Percentiles rank a stretch among this genome's conserved stretches.
These are phyloP conservation scores for Takifugu ocellatus DNA, from an alignment of 2,797 vertebrate species.

Conservation along the genomic window DNA sequence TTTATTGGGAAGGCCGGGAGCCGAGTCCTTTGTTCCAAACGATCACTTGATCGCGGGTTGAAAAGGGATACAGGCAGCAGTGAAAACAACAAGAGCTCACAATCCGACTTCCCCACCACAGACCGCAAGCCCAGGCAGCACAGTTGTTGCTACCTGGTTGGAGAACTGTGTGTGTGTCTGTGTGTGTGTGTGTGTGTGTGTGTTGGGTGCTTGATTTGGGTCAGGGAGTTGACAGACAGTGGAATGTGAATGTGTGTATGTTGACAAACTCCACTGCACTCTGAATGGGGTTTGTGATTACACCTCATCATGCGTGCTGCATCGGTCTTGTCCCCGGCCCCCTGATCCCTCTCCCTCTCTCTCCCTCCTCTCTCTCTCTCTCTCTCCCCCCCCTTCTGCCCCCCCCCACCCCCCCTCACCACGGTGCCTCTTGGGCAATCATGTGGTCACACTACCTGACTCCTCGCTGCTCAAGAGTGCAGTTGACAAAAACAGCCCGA, in stretches of 20 bases:
- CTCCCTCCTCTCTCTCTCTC: not conserved
- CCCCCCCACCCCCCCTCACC: constrained; percentile 46
- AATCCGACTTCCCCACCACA: constrained; percentile 64
- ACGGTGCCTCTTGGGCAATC: constrained; percentile 76
- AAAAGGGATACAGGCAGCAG: constrained; percentile 68
- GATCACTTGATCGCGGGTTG: constrained; percentile 75
- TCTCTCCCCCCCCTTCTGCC: constrained; percentile 11
- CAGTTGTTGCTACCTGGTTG: constrained; percentile 65
- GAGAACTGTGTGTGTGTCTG: constrained; percentile 46
- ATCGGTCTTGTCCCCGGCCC: constrained; percentile 52
- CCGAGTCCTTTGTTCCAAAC: constrained; percentile 72
- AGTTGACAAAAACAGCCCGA: constrained; percentile 81
- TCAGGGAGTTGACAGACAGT: constrained; percentile 72
- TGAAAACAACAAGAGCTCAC: constrained; percentile 57
- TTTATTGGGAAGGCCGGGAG: constrained; percentile 68
- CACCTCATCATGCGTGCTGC: constrained; percentile 70
- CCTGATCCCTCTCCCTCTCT: constrained; percentile 20
- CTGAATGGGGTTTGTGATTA: constrained; percentile 79
- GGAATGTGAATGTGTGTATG: constrained; percentile 76
- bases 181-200: constrained; percentile 27
- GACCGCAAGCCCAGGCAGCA: constrained; percentile 67
- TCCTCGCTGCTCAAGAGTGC: constrained; percentile 75
- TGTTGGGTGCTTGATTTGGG: constrained; percentile 62
- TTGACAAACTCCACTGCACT: constrained; percentile 78
- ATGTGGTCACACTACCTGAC: constrained; percentile 82